Evolutionary conservation across 1,140 invertebrate genomes (phyloP), one percentile per base, ranked within the genome.

Genomic region (Mycetomoellerius zeteki): DNA sequence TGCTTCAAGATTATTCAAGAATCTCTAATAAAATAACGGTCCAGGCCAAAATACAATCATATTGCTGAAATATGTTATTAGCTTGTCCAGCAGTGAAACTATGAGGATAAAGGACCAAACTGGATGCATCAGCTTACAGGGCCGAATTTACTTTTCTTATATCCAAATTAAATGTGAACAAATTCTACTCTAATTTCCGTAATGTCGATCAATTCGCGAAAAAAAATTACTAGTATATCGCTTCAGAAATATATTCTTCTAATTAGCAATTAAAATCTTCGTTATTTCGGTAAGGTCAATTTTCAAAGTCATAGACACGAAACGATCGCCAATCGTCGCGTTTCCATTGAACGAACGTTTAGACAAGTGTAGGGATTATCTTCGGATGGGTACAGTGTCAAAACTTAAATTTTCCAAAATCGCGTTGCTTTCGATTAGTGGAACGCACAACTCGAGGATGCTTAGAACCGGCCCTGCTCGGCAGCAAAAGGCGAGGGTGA

Each of bases 401-500:
- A 52, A 24, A 80, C 37, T 54, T 3, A 19, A 33, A 54, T 52
- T 67, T n/a, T 16, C 0, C 24, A 30, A 47, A 67, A 69, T 54
- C 33, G 8, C 14, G 6, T 71, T 2, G 30, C 3, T 54, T 19
- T 33, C 43, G 54, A 30, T 54, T 16, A 16, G 2, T n/a, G 24
- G 30, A 10, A 52, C 2, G 7, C n/a, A 16, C 65, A 4, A 1
- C 43, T 73, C 52, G 67, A 24, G 80, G 19, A 37, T 16, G 69
- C 24, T 52, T 47, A 14, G 16, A 37, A 67, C 56, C 80, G 69
- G 24, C 58, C 64, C 37, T 37, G 64, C 37, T 43, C 19, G 56
- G 16, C 43, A 88, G 75, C 84, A 52, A 81, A 85, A 84, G 60
- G 86, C 58, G 86, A 75, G 58, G 33, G 56, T 62, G 65, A 64